A percentile compares a stretch with the other conserved stretches of the same genome.
Conservation (phyloP, 2,888 invertebrate genomes). For the Limnephilus auricula region DNA sequence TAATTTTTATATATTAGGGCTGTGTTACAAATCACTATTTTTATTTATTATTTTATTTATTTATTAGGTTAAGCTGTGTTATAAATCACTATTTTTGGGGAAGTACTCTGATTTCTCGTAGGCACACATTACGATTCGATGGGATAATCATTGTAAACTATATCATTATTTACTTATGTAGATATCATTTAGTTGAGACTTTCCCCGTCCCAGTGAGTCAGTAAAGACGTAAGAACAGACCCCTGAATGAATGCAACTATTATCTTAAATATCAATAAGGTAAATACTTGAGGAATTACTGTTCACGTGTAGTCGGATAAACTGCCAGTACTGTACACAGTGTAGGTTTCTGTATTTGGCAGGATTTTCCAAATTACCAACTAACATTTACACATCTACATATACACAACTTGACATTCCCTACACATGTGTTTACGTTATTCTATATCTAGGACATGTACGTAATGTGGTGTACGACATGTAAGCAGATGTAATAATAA, state of each 20-base stretch:
- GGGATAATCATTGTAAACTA: too few species aligned
- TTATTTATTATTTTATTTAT: too few species aligned
- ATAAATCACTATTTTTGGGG: too few species aligned
- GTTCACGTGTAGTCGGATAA: background rate
- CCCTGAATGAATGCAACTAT: background rate
- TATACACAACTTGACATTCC: too few species aligned
- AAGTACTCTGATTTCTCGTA: too few species aligned
- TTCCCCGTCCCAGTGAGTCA: background rate
- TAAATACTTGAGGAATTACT: background rate
- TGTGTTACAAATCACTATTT: too few species aligned
- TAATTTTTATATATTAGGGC: too few species aligned
- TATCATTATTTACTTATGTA: too few species aligned
- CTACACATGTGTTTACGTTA: background rate
- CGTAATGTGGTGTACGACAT: background rate
- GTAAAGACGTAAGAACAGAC: background rate
- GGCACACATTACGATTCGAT: too few species aligned
- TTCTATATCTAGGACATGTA: background rate
- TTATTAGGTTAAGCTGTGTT: too few species aligned
- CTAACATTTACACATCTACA: too few species aligned
- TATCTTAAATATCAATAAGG: background rate
- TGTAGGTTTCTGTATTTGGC: background rate
- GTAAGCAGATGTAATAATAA: background rate
- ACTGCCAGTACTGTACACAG: too few species aligned
- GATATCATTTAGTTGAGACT: background rate
- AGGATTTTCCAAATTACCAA: background rate